These are phyloP conservation scores for Stigmatopora argus DNA, from an alignment of 2,113 vertebrate genomes.

Conservation along the genomic window DNA sequence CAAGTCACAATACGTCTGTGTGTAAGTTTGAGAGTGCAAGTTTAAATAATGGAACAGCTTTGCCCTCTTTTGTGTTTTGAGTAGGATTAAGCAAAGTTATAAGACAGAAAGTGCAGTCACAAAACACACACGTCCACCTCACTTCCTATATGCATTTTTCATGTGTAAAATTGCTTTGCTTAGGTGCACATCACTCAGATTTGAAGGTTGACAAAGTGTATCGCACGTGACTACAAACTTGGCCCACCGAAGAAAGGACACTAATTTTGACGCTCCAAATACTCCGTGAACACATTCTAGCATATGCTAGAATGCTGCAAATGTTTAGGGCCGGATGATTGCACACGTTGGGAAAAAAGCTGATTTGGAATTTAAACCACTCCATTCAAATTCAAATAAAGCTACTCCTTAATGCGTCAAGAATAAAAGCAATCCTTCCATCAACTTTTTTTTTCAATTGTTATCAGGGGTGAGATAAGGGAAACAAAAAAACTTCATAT, in stretches of 20 bases:
- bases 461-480: no score
- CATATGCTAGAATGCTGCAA: not conserved
- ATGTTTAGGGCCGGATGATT: no score
- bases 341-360: not conserved
- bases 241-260: not conserved
- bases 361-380: not conserved
- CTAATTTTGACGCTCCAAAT: not conserved
- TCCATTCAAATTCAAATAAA: not conserved
- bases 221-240: not conserved
- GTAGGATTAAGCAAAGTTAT: conserved; percentile 1
- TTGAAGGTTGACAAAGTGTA: not conserved
- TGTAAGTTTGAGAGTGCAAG: not conserved
- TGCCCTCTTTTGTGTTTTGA: conserved; percentile 5
- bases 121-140: not conserved
- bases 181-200: not conserved
- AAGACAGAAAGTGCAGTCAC: not conserved
- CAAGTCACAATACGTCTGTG: not conserved
- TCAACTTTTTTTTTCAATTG: no score
- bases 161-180: not conserved
- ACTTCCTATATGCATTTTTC: not conserved
- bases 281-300: not conserved
- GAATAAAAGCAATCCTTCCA: no score
- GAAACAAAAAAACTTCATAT: no score
- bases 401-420: no score
- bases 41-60: conserved; percentile 10